Conservation (phyloP, 2,888 invertebrate species). For the Oxytorus armatus region DNA sequence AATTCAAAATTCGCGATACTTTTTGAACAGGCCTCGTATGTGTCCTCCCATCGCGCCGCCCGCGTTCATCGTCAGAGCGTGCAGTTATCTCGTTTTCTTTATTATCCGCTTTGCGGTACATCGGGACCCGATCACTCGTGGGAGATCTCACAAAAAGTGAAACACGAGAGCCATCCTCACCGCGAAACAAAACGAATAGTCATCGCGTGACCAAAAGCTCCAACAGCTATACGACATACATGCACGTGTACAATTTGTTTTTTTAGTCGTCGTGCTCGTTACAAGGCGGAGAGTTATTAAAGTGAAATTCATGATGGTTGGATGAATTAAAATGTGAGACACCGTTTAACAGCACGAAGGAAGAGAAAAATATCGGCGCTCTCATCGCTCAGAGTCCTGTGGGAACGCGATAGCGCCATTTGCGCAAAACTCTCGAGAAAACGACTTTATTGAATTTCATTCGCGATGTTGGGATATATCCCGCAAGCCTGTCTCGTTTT, state of each 20-base stretch:
- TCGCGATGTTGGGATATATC: conserved; percentile 35
- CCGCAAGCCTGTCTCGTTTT: conserved; percentile 43
- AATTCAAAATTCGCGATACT: too few species aligned
- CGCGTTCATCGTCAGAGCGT: conserved; percentile 34
- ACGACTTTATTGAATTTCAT: conserved; percentile 33
- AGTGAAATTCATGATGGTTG: conserved; percentile 19
- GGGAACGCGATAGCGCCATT: background rate
- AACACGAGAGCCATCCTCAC: conserved; percentile 23
- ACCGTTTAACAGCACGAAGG: conserved; percentile 3
- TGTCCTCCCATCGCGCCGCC: too few species aligned
- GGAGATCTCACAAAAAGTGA: conserved; percentile 29
- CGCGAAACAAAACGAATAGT: conserved; percentile 24
- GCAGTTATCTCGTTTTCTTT: conserved; percentile 63
- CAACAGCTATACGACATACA: background rate
- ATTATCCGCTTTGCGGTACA: conserved; percentile 26
- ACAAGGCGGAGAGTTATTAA: conserved; percentile 30
- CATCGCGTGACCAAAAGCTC: conserved; percentile 45
- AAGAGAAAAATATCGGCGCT: background rate
- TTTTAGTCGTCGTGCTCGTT: background rate
- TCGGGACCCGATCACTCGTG: conserved; percentile 30
- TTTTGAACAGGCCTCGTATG: too few species aligned
- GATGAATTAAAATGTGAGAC: conserved; percentile 46
- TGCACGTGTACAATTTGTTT: conserved; percentile 7
- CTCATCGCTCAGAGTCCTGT: background rate
- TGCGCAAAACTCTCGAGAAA: background rate